phyloP scores from a whole-genome alignment of 2,888 invertebrate species.

The Macrosiphum euphorbiae region DNA sequence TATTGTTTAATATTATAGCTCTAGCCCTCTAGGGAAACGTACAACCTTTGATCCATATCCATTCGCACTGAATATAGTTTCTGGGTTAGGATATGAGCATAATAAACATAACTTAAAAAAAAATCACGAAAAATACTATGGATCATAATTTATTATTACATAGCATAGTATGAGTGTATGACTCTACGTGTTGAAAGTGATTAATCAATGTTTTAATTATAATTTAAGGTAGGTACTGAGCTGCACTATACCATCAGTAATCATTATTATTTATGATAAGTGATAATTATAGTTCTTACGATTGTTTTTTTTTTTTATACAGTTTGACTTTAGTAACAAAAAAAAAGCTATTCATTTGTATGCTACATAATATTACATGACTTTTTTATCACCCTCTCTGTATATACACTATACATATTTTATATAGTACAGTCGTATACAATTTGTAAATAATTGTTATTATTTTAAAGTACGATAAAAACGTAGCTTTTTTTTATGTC shows the following conservation, averaged over 20 bases:
- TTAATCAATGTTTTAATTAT: slow-evolving; percentile 28
- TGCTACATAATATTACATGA: background rate
- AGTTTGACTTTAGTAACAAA: background rate
- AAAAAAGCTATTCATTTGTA: background rate
- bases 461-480: background rate
- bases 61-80: background rate
- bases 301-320: background rate
- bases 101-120: background rate
- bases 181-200: background rate
- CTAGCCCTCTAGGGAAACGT: background rate
- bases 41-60: background rate
- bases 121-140: background rate
- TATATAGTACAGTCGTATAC: background rate
- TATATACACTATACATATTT: background rate
- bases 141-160: background rate
- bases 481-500: background rate
- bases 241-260: background rate
- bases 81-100: background rate
- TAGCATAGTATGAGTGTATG: background rate
- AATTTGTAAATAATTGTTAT: slow-evolving; percentile 6
- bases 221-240: background rate
- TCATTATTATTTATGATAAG: background rate
- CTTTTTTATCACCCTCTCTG: background rate
- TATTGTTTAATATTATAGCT: background rate
- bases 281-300: background rate